Evolutionary conservation across 2,888 invertebrate genomes (phyloP).

Genomic region (Eristalis arbustorum): DNA sequence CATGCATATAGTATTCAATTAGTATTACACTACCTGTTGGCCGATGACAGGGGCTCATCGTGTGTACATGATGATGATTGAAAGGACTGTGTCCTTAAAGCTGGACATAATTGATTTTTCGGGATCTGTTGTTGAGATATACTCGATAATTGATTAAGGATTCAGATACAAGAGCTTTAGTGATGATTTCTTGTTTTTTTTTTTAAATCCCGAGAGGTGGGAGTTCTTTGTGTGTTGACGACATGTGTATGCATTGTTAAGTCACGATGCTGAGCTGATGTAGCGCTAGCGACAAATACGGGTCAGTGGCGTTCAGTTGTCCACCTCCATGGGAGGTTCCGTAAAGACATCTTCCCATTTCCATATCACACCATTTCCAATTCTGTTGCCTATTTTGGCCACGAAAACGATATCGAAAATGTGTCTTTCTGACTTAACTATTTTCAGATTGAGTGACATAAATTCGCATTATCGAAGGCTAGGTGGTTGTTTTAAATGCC

Average conservation of each 20-base stretch:
- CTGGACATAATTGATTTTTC: background rate
- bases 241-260: background rate
- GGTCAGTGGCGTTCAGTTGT: too few species aligned
- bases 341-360: too few species aligned
- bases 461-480: too few species aligned
- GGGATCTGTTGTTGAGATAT: background rate
- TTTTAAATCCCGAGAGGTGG: too few species aligned
- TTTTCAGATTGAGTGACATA: too few species aligned
- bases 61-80: slow-evolving; percentile 1
- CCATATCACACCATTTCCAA: too few species aligned
- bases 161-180: background rate
- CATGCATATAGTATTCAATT: slow-evolving; percentile 9
- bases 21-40: background rate
- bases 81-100: background rate
- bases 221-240: background rate
- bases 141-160: slow-evolving; percentile 4
- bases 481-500: too few species aligned
- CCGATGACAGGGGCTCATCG: background rate
- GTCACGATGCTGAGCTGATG: background rate
- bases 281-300: too few species aligned
- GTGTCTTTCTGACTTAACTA: too few species aligned
- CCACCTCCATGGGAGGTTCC: too few species aligned
- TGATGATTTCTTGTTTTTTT: background rate
- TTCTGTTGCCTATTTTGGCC: too few species aligned
- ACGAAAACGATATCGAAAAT: too few species aligned